Conservation (phyloP, 2,113 vertebrate genomes). For the Acinonyx jubatus region DNA sequence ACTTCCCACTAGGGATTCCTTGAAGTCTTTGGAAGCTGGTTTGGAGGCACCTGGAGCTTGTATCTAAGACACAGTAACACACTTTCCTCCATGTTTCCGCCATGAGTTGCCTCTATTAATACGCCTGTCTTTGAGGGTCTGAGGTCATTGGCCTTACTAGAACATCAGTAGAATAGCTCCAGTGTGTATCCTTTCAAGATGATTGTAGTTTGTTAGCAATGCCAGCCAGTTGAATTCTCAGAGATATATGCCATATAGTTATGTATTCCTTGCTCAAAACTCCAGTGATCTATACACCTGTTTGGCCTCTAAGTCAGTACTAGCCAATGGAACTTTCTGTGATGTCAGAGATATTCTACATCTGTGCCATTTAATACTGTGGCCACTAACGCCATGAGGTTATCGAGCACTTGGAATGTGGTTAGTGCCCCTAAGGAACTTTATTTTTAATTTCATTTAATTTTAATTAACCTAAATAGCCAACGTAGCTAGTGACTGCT, state of each 20-base stretch:
- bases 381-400: too few species aligned
- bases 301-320: background rate
- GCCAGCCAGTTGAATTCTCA: background rate
- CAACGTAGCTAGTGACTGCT: background rate
- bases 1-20: background rate
- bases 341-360: background rate
- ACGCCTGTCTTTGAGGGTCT: background rate
- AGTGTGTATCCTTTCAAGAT: background rate
- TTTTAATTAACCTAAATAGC: background rate
- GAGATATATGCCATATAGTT: background rate
- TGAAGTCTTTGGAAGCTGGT: background rate
- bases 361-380: background rate
- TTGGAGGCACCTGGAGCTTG: background rate
- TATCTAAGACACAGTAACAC: rapidly evolving
- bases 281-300: background rate
- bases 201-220: background rate
- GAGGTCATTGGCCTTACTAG: background rate
- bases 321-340: background rate
- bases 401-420: background rate
- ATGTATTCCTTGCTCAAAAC: background rate
- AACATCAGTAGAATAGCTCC: background rate
- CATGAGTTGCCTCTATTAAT: too few species aligned
- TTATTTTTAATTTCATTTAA: background rate
- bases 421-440: too few species aligned
- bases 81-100: background rate